Percentiles rank a stretch among this genome's conserved stretches.
These are phyloP conservation scores for Autographa gamma DNA, from an alignment of 2,888 invertebrate genomes.

Conservation along the genomic window DNA sequence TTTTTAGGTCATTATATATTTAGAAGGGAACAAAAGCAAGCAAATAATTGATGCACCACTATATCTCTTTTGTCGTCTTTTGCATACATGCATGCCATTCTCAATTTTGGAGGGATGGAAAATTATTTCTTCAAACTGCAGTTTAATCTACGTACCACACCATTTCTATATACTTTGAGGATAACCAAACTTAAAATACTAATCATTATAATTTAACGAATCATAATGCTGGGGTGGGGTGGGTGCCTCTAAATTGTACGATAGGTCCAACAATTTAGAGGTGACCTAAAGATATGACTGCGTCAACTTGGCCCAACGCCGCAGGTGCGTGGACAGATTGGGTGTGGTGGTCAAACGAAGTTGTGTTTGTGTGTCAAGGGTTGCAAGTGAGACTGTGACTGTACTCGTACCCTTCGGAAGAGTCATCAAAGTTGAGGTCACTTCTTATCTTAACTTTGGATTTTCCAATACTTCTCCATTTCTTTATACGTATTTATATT, in stretches of 20 bases:
- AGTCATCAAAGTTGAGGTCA: neutral
- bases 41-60: no score
- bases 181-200: no score
- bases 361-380: neutral
- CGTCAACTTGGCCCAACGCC: neutral
- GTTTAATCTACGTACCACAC: no score
- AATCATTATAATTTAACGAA: no score
- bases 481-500: neutral
- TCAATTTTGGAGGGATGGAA: no score
- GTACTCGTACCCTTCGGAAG: neutral
- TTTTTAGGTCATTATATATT: neutral
- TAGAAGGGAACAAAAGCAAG: no score
- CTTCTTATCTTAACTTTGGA: neutral
- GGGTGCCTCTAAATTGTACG: no score
- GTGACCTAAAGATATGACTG: neutral
- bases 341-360: neutral
- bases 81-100: no score
- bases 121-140: no score
- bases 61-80: no score
- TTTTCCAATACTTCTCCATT: neutral
- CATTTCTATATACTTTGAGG: no score
- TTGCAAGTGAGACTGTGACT: conserved; percentile 22
- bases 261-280: neutral
- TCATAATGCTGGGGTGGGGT: no score
- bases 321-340: neutral